Base-by-base conservation (phyloP, 2,797 vertebrate genomes). In the Acanthis flammea region DNA sequence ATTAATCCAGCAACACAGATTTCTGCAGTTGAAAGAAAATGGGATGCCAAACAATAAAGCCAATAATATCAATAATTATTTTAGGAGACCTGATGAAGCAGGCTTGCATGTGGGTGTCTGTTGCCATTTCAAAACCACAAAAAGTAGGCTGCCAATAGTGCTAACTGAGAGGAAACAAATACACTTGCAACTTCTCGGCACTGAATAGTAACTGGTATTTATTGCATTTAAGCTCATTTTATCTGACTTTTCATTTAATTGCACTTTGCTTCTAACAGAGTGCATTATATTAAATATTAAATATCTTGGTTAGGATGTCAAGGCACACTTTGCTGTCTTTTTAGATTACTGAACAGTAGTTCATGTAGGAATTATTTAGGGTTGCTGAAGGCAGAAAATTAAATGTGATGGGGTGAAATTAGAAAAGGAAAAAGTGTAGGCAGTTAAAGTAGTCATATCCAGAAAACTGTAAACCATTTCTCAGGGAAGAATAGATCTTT, bases 191-290 rank as follows among this genome's bases (percentile, higher is more conserved):
- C 91, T 92, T 95, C 93, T 92, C 86, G 4, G 68, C 81, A 95
- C 60, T 86, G 91, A 95, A 90, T 39, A 78, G 86, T 72, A 93
- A 90, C 72, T 50, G 17, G 42, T 90, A 93, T 92, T 93, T 90
- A 95, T 91, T 95, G 70, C n/a, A 72, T 94, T 95, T 93, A 83
- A 88, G 50, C 33, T 91, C 39, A 92, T 92, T 95, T 94, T 93
- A 95, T 93, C 91, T 88, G 93, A 91, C 84, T 96, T 93, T 95
- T 95, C 92, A 95, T 97, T 96, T 95, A 95, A 96, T 96, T 96
- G 94, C 84, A 87, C 54, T 95, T 96, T 82, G 61, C 65, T 96
- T 54, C 68, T 95, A 85, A 83, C 25, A 82, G 61, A 94, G 54
- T 94, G 81, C 81, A 88, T 96, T 92, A 80, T 93, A 96, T 95